Conservation (phyloP, 2,797 vertebrate species). For the Corythornis leucogaster region DNA sequence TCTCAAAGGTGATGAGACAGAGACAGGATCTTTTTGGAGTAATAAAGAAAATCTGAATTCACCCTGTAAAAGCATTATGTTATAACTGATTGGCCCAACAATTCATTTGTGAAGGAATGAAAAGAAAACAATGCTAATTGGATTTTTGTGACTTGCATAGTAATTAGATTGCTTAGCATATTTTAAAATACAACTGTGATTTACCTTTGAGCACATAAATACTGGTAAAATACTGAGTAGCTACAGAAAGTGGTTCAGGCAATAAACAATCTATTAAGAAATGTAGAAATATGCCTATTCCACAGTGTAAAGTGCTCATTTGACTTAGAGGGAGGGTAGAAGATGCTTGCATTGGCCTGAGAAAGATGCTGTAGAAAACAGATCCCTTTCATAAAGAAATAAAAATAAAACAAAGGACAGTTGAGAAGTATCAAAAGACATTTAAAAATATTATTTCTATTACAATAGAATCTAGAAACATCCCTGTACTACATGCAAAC, state of each 20-base stretch:
- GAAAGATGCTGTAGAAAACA: conserved; percentile 7
- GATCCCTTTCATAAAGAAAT: neutral
- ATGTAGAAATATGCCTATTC: neutral
- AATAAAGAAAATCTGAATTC: conserved; percentile 2
- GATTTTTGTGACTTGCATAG: neutral
- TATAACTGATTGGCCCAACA: neutral
- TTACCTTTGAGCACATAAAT: neutral
- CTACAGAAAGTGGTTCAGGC: neutral
- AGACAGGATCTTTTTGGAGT: neutral
- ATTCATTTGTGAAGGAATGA: neutral
- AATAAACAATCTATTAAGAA: neutral
- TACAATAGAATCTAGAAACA: neutral
- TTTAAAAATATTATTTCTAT: neutral
- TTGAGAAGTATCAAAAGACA: neutral
- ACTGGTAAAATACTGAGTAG: neutral
- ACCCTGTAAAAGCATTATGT: neutral
- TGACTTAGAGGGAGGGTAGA: neutral
- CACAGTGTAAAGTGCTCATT: neutral
- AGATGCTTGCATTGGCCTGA: neutral
- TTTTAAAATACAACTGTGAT: neutral
- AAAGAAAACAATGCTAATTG: neutral
- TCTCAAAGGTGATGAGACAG: neutral
- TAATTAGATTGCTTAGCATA: neutral
- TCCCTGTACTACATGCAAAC: neutral
- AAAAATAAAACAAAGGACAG: neutral